A percentile compares a stretch with the other conserved stretches of the same genome.
Conservation (phyloP, 2,113 vertebrate species). For the Galeopterus variegatus region DNA sequence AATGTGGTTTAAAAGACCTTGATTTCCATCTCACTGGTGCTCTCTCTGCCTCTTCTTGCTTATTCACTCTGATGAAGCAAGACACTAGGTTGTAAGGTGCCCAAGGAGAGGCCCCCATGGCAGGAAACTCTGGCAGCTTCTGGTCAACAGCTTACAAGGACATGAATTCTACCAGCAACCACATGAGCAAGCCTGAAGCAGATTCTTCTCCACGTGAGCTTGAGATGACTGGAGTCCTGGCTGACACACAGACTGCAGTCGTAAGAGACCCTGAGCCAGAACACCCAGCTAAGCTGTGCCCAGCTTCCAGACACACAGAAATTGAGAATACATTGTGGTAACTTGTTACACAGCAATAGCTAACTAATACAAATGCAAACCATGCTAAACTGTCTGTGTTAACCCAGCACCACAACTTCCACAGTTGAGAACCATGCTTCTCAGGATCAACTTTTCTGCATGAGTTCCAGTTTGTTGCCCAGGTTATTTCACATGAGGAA, state of each 20-base stretch:
- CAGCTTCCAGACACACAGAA: neutral
- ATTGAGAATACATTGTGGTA: neutral
- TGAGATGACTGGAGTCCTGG: neutral
- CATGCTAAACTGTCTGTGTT: neutral
- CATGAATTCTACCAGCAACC: neutral
- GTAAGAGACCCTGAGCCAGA: neutral
- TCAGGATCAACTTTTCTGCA: neutral
- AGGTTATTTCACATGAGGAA: rapidly evolving
- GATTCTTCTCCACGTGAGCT: neutral
- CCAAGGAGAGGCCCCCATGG: neutral
- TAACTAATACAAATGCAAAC: neutral
- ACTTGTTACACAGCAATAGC: neutral
- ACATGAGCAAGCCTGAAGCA: no score
- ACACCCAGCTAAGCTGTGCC: neutral
- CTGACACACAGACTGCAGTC: neutral
- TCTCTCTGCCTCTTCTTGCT: neutral
- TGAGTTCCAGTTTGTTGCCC: neutral
- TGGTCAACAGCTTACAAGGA: neutral
- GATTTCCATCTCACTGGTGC: neutral
- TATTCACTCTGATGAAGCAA: neutral
- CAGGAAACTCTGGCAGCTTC: neutral
- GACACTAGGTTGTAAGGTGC: neutral
- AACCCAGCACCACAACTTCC: neutral
- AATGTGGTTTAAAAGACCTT: neutral
- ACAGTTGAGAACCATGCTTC: neutral